Conservation (phyloP, 2,888 invertebrate species). For the Hermodice carunculata region DNA sequence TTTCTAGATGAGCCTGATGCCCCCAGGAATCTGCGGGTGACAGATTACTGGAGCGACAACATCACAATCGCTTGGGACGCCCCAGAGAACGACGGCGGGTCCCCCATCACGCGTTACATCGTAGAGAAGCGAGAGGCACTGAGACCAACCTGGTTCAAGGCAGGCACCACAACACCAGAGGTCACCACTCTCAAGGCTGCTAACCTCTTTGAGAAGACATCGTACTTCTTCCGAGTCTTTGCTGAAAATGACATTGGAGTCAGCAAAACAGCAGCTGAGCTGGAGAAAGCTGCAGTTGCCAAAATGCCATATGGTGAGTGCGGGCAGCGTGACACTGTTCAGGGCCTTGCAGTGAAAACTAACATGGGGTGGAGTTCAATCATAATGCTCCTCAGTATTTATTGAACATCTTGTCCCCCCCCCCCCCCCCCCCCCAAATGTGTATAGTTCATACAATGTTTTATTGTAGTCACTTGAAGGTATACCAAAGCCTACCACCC, state of each 20-base stretch:
- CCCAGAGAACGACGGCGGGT: slow-evolving; percentile 69
- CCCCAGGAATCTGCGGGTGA: slow-evolving; percentile 55
- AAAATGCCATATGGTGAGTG: not conserved
- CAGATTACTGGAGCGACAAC: slow-evolving; percentile 53
- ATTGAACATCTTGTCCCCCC: too few relatives aligned
- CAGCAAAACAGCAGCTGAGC: slow-evolving; percentile 53
- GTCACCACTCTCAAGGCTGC: slow-evolving; percentile 47
- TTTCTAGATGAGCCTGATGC: slow-evolving; percentile 39
- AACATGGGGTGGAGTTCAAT: too few relatives aligned
- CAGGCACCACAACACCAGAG: slow-evolving; percentile 23
- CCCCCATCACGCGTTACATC: slow-evolving; percentile 62
- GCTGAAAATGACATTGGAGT: slow-evolving; percentile 88
- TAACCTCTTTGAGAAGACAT: slow-evolving; percentile 30
- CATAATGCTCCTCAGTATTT: too few relatives aligned
- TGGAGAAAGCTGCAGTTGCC: slow-evolving; percentile 6
- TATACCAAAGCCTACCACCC: too few relatives aligned
- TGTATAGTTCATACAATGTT: too few relatives aligned
- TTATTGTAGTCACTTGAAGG: too few relatives aligned
- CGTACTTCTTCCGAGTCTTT: slow-evolving; percentile 86
- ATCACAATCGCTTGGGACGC: slow-evolving; percentile 67
- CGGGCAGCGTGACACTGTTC: too few relatives aligned
- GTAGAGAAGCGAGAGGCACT: slow-evolving; percentile 54
- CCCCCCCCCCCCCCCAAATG: too few relatives aligned
- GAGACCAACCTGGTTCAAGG: slow-evolving; percentile 37
- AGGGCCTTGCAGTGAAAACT: too few relatives aligned